Evolutionary conservation across 2,113 vertebrate species (phyloP).

Genomic region (Semicossyphus pulcher): DNA sequence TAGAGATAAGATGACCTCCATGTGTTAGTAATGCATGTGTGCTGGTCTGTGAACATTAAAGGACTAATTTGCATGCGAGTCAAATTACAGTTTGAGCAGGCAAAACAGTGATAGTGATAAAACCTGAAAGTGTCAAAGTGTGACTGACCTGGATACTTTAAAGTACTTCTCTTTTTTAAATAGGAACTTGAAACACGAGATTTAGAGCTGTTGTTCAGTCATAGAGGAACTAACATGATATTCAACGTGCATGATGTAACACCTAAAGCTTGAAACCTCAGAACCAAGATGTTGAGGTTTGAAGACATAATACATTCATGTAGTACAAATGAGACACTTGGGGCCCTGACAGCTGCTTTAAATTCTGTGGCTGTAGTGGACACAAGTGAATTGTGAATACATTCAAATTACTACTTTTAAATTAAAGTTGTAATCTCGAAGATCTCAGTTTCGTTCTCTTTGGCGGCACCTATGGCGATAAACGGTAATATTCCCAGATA

Average conservation of each 20-base stretch:
- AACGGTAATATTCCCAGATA: no score
- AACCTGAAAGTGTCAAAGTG: conserved; percentile 2
- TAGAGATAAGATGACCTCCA: conserved; percentile 30
- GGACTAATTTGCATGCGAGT: conserved; percentile 67
- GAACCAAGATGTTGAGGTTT: neutral
- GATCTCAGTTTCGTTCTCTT: no score
- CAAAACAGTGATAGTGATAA: neutral
- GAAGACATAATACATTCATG: neutral
- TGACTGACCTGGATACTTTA: neutral
- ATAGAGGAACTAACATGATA: neutral
- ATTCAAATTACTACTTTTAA: no score
- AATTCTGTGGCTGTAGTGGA: neutral
- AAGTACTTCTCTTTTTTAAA: no score
- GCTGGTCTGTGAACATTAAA: conserved; percentile 32
- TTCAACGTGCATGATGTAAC: conserved; percentile 4
- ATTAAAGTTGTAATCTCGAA: no score
- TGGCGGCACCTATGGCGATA: no score
- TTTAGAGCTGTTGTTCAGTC: neutral
- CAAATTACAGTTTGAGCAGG: conserved; percentile 26
- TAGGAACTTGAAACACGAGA: neutral
- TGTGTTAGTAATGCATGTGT: conserved; percentile 51
- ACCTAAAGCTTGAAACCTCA: neutral
- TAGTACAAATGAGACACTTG: neutral
- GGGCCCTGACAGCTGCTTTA: neutral
- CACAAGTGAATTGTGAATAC: neutral